Base-by-base conservation (phyloP, 2,888 invertebrate genomes). In the Trichogramma dendrolimi region DNA sequence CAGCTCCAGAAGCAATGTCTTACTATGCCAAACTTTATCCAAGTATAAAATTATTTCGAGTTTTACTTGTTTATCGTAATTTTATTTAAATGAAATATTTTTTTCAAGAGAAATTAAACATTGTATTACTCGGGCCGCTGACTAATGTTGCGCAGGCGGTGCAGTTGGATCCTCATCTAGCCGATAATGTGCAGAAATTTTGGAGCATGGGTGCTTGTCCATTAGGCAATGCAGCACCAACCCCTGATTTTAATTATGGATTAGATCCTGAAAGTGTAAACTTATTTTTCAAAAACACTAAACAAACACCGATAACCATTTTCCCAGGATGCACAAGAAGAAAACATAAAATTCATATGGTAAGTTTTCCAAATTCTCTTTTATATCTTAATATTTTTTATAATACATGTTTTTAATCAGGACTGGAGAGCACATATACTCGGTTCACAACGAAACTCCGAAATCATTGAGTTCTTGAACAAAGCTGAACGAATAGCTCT, bases 191-290 rank as follows among this genome's bases (percentile, higher is more conserved):
- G 7, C 72, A 74, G 14, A 68, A 71, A 44, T 66, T 80, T 7
- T 68, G 75, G 5, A 67, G 80, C 49, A 71, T 80, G 72, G 81
- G 81, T 11, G 74, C 78, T 4, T 74, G 71, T 27, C 27, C 27
- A 27, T 27, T 27, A 27, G 27, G 27, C 27, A 27, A 27, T 27
- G 27, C 2, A 27, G 27, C 44, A 42, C 75, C 79, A 1, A 72
- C 80, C 10, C 79, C 82, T 1, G 87, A 87, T 71, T 86, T 83
- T 71, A 87, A 87, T 73, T 85, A 86, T 67, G 70, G 74, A 55
- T 74, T 75, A 63, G 87, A 87, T 71, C 85, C 86, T 0, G 85
- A 85, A 67, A 82, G 85, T 4, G 84, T 85, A 14, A 75, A 76
- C 42, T 80, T 85, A 39, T 81, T 83, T 1, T 72, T 86, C 10